Evolutionary conservation across 2,888 invertebrate genomes (phyloP).

Genomic region (Hipparchia sbordonii): DNA sequence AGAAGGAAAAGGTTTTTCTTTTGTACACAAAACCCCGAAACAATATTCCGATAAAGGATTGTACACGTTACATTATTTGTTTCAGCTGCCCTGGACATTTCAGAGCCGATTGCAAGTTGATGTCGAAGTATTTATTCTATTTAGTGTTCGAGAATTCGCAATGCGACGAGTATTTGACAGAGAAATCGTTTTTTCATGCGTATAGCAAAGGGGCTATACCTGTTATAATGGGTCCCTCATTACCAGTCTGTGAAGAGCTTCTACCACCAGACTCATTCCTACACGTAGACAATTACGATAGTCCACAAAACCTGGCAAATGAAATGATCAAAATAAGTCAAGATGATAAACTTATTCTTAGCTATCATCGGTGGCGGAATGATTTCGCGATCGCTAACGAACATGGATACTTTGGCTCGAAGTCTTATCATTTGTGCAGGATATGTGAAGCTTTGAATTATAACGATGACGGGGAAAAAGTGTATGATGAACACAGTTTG

Average conservation of each 20-base stretch:
- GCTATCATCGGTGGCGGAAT: slow-evolving; percentile 84
- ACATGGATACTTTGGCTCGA: slow-evolving; percentile 86
- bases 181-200: slow-evolving; percentile 87
- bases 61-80: slow-evolving; percentile 33
- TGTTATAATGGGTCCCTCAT: slow-evolving; percentile 84
- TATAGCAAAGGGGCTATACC: slow-evolving; percentile 85
- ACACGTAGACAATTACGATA: slow-evolving; percentile 81
- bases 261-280: slow-evolving; percentile 86
- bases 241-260: slow-evolving; percentile 72
- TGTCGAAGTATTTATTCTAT: slow-evolving; percentile 86
- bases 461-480: slow-evolving; percentile 62
- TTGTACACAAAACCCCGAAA: not conserved
- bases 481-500: slow-evolving; percentile 51
- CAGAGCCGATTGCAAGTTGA: slow-evolving; percentile 78
- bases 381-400: slow-evolving; percentile 83
- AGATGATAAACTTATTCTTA: slow-evolving; percentile 56
- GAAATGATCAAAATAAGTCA: slow-evolving; percentile 75
- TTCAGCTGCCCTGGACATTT: slow-evolving; percentile 86
- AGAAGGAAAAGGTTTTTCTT: slow-evolving; percentile 6
- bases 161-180: slow-evolving; percentile 87
- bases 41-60: slow-evolving; percentile 11
- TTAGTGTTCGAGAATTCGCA: slow-evolving; percentile 87
- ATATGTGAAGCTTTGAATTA: slow-evolving; percentile 87
- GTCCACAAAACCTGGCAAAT: slow-evolving; percentile 74
- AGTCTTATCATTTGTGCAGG: slow-evolving; percentile 84